phyloP scores from a whole-genome alignment of 2,797 vertebrate genomes.

The Enteromius mattozi region DNA sequence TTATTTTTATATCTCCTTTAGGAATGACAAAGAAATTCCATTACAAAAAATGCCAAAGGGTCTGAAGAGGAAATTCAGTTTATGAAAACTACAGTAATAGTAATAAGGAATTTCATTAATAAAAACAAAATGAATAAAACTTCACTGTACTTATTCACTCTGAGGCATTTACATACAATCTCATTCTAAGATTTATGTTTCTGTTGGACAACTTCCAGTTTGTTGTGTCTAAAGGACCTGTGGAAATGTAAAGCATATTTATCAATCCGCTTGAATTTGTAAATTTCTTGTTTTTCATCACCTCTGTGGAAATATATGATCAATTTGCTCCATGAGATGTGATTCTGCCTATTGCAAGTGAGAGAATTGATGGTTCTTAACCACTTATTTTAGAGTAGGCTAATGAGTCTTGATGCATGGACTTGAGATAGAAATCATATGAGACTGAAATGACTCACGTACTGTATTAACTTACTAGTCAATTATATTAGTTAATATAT shows the following conservation, averaged over 20 bases:
- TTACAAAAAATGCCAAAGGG: not conserved
- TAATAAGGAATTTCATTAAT: not conserved
- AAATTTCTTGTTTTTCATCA: not conserved
- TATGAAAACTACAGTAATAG: not conserved
- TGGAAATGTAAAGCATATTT: not conserved
- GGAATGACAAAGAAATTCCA: not conserved
- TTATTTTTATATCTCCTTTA: not conserved
- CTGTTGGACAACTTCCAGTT: not conserved
- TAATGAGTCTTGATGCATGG: not conserved
- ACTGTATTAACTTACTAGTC: not conserved
- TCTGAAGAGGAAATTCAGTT: conserved; percentile 7
- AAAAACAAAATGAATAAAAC: not conserved
- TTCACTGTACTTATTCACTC: not conserved
- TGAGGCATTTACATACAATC: not conserved
- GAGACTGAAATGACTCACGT: not conserved
- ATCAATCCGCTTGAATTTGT: not conserved
- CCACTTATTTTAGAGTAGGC: not conserved
- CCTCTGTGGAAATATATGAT: not conserved
- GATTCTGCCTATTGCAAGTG: not conserved
- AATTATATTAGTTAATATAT: not conserved
- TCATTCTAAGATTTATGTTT: not conserved
- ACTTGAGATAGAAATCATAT: not conserved
- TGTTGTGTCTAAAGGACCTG: not conserved
- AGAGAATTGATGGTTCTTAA: not conserved
- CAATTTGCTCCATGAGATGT: not conserved